These are phyloP conservation scores for Siniperca undulata DNA, from an alignment of 2,797 vertebrate species.

Conservation along the genomic window DNA sequence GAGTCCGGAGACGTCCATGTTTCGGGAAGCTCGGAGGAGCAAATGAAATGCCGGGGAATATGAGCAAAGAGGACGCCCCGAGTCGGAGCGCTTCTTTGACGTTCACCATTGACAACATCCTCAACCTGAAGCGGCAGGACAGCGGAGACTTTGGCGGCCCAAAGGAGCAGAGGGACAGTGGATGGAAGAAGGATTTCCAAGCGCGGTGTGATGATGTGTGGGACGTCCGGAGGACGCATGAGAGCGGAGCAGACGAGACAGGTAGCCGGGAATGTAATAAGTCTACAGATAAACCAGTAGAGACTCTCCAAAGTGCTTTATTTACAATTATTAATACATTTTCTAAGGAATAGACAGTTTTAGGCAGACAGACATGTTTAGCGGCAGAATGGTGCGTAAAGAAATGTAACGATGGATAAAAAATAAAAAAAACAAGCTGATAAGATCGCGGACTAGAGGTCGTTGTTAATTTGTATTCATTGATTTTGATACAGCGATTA, in stretches of 20 bases:
- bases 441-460: background rate
- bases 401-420: background rate
- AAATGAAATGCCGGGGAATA: slow-evolving; percentile 74
- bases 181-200: slow-evolving; percentile 57
- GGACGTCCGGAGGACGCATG: slow-evolving; percentile 65
- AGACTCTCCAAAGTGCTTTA: background rate
- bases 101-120: slow-evolving; percentile 88
- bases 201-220: slow-evolving; percentile 60
- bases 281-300: no score
- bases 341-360: background rate
- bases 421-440: background rate
- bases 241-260: slow-evolving; percentile 45
- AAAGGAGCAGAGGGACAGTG: slow-evolving; percentile 34
- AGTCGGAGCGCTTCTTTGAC: slow-evolving; percentile 81
- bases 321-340: no score
- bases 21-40: slow-evolving; percentile 56
- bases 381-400: background rate
- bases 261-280: slow-evolving; percentile 54
- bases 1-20: slow-evolving; percentile 56
- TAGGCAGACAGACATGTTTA: background rate
- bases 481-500: background rate
- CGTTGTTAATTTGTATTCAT: background rate
- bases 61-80: slow-evolving; percentile 82
- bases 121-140: slow-evolving; percentile 80
- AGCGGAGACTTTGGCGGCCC: slow-evolving; percentile 39